These are phyloP conservation scores for Ceratoteleas bidentatus DNA, from an alignment of 1,140 invertebrate genomes.

Conservation along the genomic window DNA sequence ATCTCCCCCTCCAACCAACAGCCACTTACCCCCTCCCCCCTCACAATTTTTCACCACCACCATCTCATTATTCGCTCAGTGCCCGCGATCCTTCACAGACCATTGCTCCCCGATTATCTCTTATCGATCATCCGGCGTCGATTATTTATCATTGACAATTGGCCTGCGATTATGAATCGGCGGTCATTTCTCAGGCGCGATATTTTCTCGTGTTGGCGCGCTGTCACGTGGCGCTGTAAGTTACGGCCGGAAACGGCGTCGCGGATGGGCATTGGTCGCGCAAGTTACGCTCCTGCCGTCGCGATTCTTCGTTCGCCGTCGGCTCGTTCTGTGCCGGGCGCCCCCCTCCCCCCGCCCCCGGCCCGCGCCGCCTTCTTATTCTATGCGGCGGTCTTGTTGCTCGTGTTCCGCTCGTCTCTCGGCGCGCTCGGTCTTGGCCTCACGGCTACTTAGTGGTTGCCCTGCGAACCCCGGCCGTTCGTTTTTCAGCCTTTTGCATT, in stretches of 20 bases:
- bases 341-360: too few species aligned
- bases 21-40: too few species aligned
- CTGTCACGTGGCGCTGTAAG: conserved; percentile 1
- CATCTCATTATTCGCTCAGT: too few species aligned
- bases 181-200: too few species aligned
- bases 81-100: too few species aligned
- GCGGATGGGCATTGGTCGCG: conserved; percentile 37
- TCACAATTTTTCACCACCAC: too few species aligned
- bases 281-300: conserved; percentile 60
- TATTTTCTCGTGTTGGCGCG: too few species aligned
- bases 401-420: conserved; percentile 60
- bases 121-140: too few species aligned
- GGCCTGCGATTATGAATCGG: too few species aligned
- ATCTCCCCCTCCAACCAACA: neutral
- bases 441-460: conserved; percentile 70
- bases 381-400: conserved; percentile 52
- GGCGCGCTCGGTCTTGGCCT: conserved; percentile 57
- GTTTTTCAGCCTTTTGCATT: conserved; percentile 76
- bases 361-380: conserved; percentile 54
- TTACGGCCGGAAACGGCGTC: conserved; percentile 29
- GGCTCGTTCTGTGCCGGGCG: too few species aligned
- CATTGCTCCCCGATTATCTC: too few species aligned
- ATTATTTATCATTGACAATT: too few species aligned
- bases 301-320: conserved; percentile 56
- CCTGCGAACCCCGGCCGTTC: conserved; percentile 70